Base-by-base conservation (phyloP, 2,797 vertebrate species). In the Echiichthys vipera region DNA sequence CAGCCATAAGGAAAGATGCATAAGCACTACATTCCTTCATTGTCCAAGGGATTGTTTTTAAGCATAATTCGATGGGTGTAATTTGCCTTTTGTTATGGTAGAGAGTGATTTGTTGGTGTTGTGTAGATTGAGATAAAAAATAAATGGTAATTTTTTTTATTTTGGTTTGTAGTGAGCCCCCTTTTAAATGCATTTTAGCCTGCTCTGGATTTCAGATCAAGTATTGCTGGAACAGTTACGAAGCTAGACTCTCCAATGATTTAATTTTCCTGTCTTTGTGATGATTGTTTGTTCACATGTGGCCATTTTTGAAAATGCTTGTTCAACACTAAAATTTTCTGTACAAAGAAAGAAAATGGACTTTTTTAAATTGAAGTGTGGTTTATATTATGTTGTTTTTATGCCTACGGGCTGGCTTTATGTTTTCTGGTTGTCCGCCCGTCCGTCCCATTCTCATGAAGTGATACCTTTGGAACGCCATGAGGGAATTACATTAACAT, bases 21-120 rank as follows among this genome's bases (percentile, higher is more conserved):
- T 77, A 84, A 81, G 83, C 86, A 83, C 81, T 91, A 92, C 91
- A 93, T 94, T 95, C 92, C 92, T 85, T 65, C 37, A n/a, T 71
- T 78, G 43, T 81, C 24, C 13, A 83, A 72, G 66, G 61, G 36
- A 81, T 81, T 67, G 34, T 81, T 86, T 85, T 54, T 45, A 51
- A 53, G 18, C 14, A 36, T 61, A 47, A 68, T 77, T 78, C 51
- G 45, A 81, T 89, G 68, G 65, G 64, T 79, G 56, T 73, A 42
- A 65, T 81, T 83, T 72, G 53, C 59, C 83, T 51, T 81, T 54
- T 37, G 1, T 71, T 14, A 22, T 51, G 4, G 39, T 73, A 50
- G 45, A 57, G 15, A 22, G 25, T 51, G 24, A 22, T 63, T 40
- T 54, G 22, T 77, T 63, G 79, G 50, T 71, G 36, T 75, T 66